phyloP scores from a whole-genome alignment of 2,113 vertebrate genomes.

The Elachura formosa region DNA sequence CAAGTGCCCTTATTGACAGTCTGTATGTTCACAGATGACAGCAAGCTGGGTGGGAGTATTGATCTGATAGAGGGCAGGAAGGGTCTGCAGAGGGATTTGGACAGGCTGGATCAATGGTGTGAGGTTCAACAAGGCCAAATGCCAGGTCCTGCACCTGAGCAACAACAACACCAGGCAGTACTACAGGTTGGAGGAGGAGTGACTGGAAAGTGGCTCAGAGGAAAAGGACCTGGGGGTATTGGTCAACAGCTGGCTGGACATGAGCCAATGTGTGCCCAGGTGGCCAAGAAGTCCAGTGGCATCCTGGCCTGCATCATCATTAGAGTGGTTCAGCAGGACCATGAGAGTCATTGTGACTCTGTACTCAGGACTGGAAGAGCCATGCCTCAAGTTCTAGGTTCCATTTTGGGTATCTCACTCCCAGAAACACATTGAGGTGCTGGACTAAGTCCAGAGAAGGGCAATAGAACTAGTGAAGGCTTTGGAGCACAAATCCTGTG shows the following conservation, averaged over 20 bases:
- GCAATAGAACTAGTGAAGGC: neutral
- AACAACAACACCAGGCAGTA: neutral
- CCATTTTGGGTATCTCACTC: neutral
- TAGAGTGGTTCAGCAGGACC: neutral
- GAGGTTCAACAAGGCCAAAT: neutral
- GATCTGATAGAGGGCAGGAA: neutral
- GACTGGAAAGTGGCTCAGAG: rapidly evolving
- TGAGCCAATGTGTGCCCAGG: neutral
- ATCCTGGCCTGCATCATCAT: neutral
- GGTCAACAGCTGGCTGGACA: neutral
- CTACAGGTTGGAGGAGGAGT: neutral
- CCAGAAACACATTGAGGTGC: neutral
- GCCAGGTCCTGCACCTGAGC: rapidly evolving
- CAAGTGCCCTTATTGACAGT: neutral
- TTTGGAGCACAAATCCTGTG: neutral
- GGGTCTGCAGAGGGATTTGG: neutral
- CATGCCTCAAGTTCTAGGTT: rapidly evolving
- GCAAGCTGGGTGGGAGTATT: neutral
- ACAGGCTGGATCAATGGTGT: neutral
- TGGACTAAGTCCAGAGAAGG: neutral
- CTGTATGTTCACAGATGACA: neutral
- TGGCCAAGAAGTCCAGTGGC: neutral
- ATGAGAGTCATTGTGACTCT: rapidly evolving
- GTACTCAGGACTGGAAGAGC: neutral
- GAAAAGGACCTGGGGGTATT: neutral